A percentile compares a stretch with the other conserved stretches of the same genome.
phyloP scores from a whole-genome alignment of 2,113 vertebrate genomes.

The Cyphomyrus discorhynchus region DNA sequence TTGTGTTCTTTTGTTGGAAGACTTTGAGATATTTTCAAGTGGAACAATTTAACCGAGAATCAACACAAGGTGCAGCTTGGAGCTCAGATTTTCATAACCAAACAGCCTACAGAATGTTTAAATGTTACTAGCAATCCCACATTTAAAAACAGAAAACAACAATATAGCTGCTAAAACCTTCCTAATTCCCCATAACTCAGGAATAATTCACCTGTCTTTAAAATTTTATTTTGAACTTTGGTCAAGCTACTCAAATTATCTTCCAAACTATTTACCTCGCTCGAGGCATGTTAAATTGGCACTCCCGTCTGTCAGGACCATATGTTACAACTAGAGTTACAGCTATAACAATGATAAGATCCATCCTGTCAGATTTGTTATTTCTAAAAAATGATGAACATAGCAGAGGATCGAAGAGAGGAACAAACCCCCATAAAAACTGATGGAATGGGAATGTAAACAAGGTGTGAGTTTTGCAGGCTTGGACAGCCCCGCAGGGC shows the following conservation, averaged over 20 bases:
- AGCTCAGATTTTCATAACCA: not conserved
- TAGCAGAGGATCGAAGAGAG: not conserved
- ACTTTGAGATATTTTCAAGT: not conserved
- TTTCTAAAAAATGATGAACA: not conserved
- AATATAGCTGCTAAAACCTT: not conserved
- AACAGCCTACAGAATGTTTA: not conserved
- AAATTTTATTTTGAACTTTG: not conserved
- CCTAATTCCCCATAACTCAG: not conserved
- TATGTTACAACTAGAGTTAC: not conserved
- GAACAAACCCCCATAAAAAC: conserved; percentile 16
- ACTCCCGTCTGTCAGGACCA: not conserved
- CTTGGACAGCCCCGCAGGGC: conserved; percentile 33
- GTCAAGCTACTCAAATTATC: not conserved
- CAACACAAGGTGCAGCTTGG: not conserved
- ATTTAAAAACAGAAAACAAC: not conserved
- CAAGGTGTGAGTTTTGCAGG: conserved; percentile 32
- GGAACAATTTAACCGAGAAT: not conserved
- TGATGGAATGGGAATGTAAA: conserved; percentile 28
- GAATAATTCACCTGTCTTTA: not conserved
- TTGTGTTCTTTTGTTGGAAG: not conserved
- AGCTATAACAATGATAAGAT: not conserved
- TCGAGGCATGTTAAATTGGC: not conserved
- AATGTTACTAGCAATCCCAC: not conserved
- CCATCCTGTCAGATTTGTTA: conserved; percentile 12
- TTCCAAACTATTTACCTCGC: not conserved